Evolutionary conservation across 35 echinoderm and acorn worm species (phyloP), one percentile per base, ranked within the genome.

Genomic region (Ptychodera flava): DNA sequence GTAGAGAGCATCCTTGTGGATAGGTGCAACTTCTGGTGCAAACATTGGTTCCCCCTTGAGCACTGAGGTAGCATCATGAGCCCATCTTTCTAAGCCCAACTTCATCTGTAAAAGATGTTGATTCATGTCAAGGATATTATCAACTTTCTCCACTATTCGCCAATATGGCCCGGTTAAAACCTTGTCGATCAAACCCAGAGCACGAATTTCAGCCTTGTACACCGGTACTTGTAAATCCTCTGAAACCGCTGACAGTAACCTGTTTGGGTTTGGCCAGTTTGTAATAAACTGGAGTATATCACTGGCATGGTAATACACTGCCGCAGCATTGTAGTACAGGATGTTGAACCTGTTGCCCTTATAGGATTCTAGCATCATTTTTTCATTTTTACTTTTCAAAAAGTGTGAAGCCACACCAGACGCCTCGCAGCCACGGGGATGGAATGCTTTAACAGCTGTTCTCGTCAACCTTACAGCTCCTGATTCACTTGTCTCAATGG

Each of bases 281-380:
- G n/a, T n/a, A n/a, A n/a, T n/a, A n/a, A n/a, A n/a, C n/a, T n/a
- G n/a, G n/a, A n/a, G n/a, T n/a, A n/a, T n/a, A n/a, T n/a, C n/a
- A n/a, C n/a, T n/a, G n/a, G n/a, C n/a, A n/a, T n/a, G 28, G n/a
- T 78, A 29, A 80, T 80, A 37, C 32, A 94, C 89, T 29, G 88
- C 92, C 16, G 92, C 92, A 28, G 80, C 88, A 88, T 94, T 94
- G 78, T 94, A 85, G 45, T 88, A 94, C 14, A 94, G 15, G 80
- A n/a, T n/a, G n/a, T n/a, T n/a, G n/a, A n/a, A n/a, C n/a, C n/a
- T n/a, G n/a, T n/a, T n/a, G n/a, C n/a, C n/a, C n/a, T n/a, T n/a
- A n/a, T n/a, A n/a, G n/a, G n/a, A n/a, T n/a, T n/a, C n/a, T n/a
- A n/a, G n/a, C 90, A 64, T 87, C 45, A 77, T 82, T 87, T n/a